Evolutionary conservation across 2,113 vertebrate genomes (phyloP).

Genomic region (Clarias gariepinus): DNA sequence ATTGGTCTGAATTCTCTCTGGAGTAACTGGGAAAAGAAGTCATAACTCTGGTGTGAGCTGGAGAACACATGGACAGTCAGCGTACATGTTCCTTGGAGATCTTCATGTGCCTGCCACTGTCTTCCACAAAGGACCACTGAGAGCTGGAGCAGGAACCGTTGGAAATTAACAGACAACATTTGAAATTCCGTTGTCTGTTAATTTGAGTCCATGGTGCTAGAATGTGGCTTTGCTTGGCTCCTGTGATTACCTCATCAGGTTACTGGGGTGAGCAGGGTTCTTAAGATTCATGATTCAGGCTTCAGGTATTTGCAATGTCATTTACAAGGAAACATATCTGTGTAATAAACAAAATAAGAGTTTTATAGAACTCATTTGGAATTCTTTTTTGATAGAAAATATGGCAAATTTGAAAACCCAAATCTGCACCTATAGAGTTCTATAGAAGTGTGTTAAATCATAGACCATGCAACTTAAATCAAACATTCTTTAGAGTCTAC

Average conservation of each 20-base stretch:
- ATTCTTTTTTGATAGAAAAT: too few relatives aligned
- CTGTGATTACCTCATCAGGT: background rate
- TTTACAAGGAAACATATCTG: too few relatives aligned
- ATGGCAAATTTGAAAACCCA: too few relatives aligned
- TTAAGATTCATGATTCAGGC: background rate
- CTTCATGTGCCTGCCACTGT: background rate
- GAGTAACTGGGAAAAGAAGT: background rate
- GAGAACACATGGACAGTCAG: background rate
- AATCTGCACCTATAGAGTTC: too few relatives aligned
- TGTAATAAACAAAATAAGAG: too few relatives aligned
- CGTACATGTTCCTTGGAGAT: background rate
- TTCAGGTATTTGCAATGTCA: background rate
- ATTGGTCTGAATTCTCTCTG: background rate
- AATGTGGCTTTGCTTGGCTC: background rate
- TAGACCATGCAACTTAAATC: too few relatives aligned
- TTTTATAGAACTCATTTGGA: too few relatives aligned
- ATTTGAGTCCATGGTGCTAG: background rate
- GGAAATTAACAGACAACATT: background rate
- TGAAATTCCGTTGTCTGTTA: background rate
- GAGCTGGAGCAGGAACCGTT: background rate
- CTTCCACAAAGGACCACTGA: background rate
- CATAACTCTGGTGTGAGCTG: background rate
- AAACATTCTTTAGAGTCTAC: too few relatives aligned
- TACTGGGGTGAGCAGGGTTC: background rate
- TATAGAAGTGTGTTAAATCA: too few relatives aligned